These are phyloP conservation scores for Thripadectes ignobilis DNA, from an alignment of 2,797 vertebrate genomes.

Conservation along the genomic window DNA sequence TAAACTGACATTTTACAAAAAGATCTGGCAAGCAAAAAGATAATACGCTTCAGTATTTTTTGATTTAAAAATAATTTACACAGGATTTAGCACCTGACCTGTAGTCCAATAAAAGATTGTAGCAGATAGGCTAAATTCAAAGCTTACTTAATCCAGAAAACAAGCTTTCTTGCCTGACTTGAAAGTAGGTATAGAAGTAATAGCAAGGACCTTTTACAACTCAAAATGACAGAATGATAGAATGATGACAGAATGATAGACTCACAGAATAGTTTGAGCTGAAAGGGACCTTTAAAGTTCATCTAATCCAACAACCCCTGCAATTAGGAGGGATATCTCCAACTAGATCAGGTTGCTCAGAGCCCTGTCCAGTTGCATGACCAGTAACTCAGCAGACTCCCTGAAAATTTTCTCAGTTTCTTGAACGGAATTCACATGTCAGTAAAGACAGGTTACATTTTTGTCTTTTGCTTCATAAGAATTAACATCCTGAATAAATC, in stretches of 20 bases:
- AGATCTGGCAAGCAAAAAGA: neutral
- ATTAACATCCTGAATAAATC: neutral
- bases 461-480: neutral
- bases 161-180: neutral
- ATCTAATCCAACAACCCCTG: neutral
- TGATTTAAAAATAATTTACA: constrained; percentile 9
- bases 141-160: neutral
- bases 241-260: neutral
- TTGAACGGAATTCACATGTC: neutral
- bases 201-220: neutral
- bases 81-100: neutral
- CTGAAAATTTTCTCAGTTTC: neutral
- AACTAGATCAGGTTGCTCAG: neutral
- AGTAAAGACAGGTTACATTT: neutral
- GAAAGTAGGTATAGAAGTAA: neutral
- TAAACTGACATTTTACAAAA: constrained; percentile 13
- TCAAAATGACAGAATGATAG: neutral
- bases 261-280: neutral
- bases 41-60: neutral
- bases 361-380: accelerated
- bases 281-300: neutral
- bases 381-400: neutral
- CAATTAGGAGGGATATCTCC: neutral
- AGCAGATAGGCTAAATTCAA: neutral
- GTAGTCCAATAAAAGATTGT: neutral